Percentiles rank a stretch among this genome's conserved stretches.
Conservation (phyloP, 2,113 vertebrate genomes). For the Callipepla squamata region DNA sequence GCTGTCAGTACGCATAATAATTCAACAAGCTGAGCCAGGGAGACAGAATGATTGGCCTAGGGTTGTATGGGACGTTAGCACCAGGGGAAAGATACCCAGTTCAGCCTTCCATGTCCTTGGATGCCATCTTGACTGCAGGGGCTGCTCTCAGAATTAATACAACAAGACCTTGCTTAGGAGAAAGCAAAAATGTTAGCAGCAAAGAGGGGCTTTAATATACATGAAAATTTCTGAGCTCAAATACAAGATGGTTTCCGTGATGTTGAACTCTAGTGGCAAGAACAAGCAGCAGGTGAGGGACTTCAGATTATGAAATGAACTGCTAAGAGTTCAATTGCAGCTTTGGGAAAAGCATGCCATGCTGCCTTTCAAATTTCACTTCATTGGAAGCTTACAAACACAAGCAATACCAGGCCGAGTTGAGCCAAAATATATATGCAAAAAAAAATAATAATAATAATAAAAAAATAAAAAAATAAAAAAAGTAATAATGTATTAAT, state of each 20-base stretch:
- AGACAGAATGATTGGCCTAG: not conserved
- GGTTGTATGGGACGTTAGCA: not conserved
- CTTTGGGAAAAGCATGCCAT: not conserved
- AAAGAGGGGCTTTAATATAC: not conserved
- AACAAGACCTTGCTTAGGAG: not conserved
- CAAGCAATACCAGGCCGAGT: not conserved
- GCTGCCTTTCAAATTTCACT: not conserved
- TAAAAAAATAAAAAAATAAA: not conserved
- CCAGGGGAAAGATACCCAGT: not conserved
- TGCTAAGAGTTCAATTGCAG: not conserved
- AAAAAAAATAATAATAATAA: not conserved
- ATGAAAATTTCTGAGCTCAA: not conserved
- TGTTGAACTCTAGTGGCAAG: not conserved
- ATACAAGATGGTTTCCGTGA: not conserved
- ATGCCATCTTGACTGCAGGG: not conserved
- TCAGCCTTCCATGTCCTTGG: not conserved
- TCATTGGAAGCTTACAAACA: not conserved
- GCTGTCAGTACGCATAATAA: not conserved
- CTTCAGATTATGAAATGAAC: not conserved
- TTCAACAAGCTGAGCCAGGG: not conserved
- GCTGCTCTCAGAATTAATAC: not conserved
- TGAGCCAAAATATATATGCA: not conserved
- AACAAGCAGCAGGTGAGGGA: not conserved
- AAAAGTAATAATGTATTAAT: not conserved
- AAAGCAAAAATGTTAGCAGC: not conserved